These are phyloP conservation scores for Cavia aperea DNA, from an alignment of 2,113 vertebrate species.

Conservation along the genomic window DNA sequence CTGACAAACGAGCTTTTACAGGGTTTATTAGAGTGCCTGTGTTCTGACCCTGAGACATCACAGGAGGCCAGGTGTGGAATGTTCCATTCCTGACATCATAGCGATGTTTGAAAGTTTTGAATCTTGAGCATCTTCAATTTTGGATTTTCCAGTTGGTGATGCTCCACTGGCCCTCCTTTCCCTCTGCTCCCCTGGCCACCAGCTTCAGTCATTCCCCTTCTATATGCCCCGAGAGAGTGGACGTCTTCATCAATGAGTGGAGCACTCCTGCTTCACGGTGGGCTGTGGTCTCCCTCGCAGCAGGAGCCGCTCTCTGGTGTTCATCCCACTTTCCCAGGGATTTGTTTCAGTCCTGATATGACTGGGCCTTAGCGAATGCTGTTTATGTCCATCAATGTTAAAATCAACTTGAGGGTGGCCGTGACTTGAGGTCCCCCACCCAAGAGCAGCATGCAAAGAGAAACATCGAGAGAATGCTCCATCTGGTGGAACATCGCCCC, in stretches of 20 bases:
- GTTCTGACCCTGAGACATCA: neutral
- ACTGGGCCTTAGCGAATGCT: neutral
- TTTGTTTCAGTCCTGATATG: neutral
- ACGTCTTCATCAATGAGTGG: neutral
- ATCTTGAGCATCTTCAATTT: neutral
- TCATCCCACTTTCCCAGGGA: neutral
- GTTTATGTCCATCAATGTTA: neutral
- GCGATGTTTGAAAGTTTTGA: neutral
- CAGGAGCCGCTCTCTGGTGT: neutral
- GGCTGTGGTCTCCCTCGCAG: neutral
- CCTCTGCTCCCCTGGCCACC: neutral
- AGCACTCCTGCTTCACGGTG: neutral
- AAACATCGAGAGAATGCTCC: neutral
- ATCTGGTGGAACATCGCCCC: rapidly evolving
- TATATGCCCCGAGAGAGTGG: neutral
- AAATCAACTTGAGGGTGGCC: neutral
- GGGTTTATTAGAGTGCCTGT: neutral
- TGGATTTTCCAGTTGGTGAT: neutral
- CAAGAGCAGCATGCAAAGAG: neutral
- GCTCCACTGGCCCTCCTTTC: neutral
- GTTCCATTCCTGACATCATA: neutral
- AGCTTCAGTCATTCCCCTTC: neutral
- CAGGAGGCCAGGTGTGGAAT: too few relatives aligned
- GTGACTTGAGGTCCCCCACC: neutral
- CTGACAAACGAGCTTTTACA: neutral